Percentiles rank a stretch among this genome's conserved stretches.
Evolutionary conservation across 2,888 invertebrate species (phyloP).

Genomic region (Nephrotoma appendiculata): DNA sequence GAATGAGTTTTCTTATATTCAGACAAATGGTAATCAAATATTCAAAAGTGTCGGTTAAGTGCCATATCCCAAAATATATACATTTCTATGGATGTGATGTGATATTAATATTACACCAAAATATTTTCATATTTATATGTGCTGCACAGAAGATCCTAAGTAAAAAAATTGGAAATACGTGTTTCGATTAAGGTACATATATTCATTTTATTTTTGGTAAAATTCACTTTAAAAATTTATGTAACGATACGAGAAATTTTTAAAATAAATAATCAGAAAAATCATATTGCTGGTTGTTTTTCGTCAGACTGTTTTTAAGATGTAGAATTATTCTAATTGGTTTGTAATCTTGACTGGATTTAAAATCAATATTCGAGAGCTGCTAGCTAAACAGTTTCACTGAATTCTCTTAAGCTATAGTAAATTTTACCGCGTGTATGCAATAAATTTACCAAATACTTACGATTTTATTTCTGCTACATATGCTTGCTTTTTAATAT

Average conservation of each 20-base stretch:
- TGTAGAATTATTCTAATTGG: neutral
- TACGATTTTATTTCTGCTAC: neutral
- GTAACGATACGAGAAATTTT: neutral
- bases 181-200: neutral
- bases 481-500: neutral
- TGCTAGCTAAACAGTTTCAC: neutral
- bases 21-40: conserved; percentile 2
- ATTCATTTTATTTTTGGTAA: neutral
- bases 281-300: neutral
- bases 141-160: neutral
- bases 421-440: neutral
- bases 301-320: neutral
- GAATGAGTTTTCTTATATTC: neutral
- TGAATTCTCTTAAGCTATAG: neutral
- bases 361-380: neutral
- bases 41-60: conserved; percentile 4
- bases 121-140: neutral
- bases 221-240: neutral
- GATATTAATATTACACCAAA: neutral
- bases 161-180: neutral
- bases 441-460: neutral
- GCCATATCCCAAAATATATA: neutral
- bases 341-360: neutral
- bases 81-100: neutral
- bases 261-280: neutral